Base-by-base conservation (phyloP, 2,888 invertebrate genomes). In the Octodonta nipae region DNA sequence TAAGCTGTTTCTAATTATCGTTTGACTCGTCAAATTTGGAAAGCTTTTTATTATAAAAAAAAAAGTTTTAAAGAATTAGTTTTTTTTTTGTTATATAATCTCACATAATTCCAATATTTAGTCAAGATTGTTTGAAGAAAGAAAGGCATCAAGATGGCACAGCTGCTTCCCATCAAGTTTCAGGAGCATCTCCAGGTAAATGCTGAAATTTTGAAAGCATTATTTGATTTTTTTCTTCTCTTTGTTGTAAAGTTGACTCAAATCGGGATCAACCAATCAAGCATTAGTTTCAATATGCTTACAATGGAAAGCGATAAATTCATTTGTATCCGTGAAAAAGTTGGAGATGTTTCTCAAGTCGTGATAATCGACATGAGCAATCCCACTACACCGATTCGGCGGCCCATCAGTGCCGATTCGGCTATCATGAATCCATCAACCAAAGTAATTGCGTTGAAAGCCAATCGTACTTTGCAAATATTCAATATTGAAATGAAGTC, bases 281-380 rank as follows among this genome's bases (percentile, higher is more conserved):
- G 91, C 60, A 93, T 98, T 65, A 89, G 92, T 43, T 96, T 98
- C 70, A 89, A 89, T 64, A 92, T 89, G 38, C 85, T 98, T 60
- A 98, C 95, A 17, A 96, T 98, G 96, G 96, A 98, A 67, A 95
- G 95, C 43, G 96, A 98, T 69, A 95, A 96, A 67, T 95, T 88
- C 67, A 96, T 98, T 66, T 96, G 96, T 64, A 89, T 98, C 46
- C 78, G 96, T 13, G 96, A 96, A 65, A 95, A 93, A 65, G 87
- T 91, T 31, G 91, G 89, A 2, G 91, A 92, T 41, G 86, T 89
- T 2, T 86, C 91, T 3, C 92, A 93, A 64, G 95, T 96, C 48
- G 95, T 98, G 51, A 98, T 96, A 60, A 92, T 98, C 49, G 96
- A 98, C 56, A 85, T 98, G 87, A 84, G 80, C 24, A 93, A 96